These are phyloP conservation scores for Papilio polytes DNA, from an alignment of 1,140 invertebrate genomes.

Conservation along the genomic window DNA sequence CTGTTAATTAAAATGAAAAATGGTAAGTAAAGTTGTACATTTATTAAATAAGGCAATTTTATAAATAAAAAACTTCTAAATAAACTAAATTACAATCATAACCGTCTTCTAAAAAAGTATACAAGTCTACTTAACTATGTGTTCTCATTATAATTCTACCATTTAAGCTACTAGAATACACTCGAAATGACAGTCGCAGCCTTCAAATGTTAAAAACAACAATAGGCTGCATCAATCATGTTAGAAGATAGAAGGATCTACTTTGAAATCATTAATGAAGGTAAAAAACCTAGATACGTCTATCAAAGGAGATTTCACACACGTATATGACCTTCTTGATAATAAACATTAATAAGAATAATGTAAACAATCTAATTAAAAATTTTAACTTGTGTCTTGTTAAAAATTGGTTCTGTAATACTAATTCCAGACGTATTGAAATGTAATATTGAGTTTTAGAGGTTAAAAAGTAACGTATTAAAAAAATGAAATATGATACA, in stretches of 20 bases:
- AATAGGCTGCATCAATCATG: conserved; percentile 4
- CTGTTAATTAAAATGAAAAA: background rate
- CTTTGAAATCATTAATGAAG: background rate
- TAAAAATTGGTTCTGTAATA: background rate
- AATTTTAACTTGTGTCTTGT: background rate
- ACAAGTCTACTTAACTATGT: background rate
- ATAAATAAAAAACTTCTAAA: too few species aligned
- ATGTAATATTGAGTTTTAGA: too few species aligned
- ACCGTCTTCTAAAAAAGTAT: background rate
- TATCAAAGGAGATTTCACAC: background rate
- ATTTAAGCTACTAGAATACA: background rate
- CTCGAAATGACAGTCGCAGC: background rate
- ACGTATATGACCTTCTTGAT: conserved; percentile 9
- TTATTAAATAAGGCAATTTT: too few species aligned
- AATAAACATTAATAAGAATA: background rate
- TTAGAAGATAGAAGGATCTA: background rate
- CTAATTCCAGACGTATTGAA: background rate
- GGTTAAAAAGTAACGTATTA: background rate
- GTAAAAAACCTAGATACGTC: background rate
- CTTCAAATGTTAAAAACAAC: conserved; percentile 23
- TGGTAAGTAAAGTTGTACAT: background rate
- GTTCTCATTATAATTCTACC: background rate
- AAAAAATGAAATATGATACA: too few species aligned
- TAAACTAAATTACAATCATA: too few species aligned
- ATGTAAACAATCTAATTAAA: background rate